Evolutionary conservation across 2,113 vertebrate species (phyloP), one percentile per base, ranked within the genome.

Genomic region (Gadus chalcogrammus): DNA sequence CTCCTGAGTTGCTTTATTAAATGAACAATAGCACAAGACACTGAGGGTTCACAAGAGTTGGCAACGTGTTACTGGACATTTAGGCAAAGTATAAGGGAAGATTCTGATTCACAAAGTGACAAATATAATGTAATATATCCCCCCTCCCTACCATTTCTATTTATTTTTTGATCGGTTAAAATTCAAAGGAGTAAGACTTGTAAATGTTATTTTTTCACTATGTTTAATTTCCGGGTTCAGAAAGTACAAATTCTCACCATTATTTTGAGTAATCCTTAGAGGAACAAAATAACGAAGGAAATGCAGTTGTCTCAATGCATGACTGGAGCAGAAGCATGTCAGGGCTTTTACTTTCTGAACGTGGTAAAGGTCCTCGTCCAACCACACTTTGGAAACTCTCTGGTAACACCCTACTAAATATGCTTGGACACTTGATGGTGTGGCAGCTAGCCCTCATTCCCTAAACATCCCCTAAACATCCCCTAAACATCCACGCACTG

Each of bases 1-100:
- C 80, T 82, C 76, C 71, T 80, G 35, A 84, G 79, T 84, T 77
- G 79, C 82, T 80, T 85, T 78, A 80, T 68, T 76, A 70, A 84
- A 87, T 76, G 89, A 88, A 88, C 78, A 78, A 91, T 88, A 91
- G 90, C 90, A 92, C 90, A 91, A 92, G 76, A 88, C 79, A 82
- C 70, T 74, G 64, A 74, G 75, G 82, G 85, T 81, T 87, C 76
- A 80, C 74, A 71, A 84, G 74, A 81, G 79, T 83, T 87, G 79
- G 78, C 80, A 81, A 81, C 82, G 70, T 74, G 58, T 73, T n/a
- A 15, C 56, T 78, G 65, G 77, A 84, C 63, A 20, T 82, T 68
- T 9, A 75, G 68, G 64, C 8, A 48, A 48, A 48, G 42, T 65
- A 80, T 80, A 83, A 55, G 55, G 55, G 73, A 48, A 15, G 81